These are phyloP conservation scores for Aromia moschata DNA, from an alignment of 2,888 invertebrate species.

Conservation along the genomic window DNA sequence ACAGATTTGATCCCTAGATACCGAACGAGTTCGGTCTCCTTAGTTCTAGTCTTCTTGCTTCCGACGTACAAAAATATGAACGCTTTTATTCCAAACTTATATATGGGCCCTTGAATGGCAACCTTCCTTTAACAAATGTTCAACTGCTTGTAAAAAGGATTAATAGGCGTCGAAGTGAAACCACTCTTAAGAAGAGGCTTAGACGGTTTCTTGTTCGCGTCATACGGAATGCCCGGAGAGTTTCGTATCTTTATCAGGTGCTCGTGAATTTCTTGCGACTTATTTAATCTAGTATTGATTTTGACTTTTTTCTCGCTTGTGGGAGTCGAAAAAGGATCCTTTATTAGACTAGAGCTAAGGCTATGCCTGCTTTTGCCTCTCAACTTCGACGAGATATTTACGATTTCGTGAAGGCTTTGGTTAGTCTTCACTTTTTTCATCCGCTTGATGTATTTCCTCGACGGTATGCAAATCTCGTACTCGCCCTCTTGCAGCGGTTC, in stretches of 20 bases:
- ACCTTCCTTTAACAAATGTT: conserved; percentile 12
- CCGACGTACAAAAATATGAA: too few species aligned
- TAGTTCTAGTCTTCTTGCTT: too few species aligned
- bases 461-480: conserved; percentile 55
- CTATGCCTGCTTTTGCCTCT: conserved; percentile 41
- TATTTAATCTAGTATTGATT: conserved; percentile 76
- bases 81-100: too few species aligned
- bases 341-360: conserved; percentile 44
- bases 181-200: conserved; percentile 79
- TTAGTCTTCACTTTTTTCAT: conserved; percentile 38
- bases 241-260: conserved; percentile 75
- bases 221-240: conserved; percentile 80
- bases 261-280: conserved; percentile 76
- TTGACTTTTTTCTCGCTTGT: conserved; percentile 72
- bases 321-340: conserved; percentile 36
- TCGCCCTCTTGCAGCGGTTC: conserved; percentile 62
- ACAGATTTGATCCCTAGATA: too few species aligned
- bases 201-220: conserved; percentile 73
- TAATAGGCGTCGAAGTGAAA: conserved; percentile 73
- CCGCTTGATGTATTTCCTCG: conserved; percentile 46
- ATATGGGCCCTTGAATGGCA: too few species aligned
- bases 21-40: too few species aligned
- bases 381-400: conserved; percentile 34
- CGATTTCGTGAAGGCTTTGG: conserved; percentile 32
- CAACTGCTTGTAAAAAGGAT: conserved; percentile 72